A percentile compares a stretch with the other conserved stretches of the same genome.
These are phyloP conservation scores for Ptychoptera albimana DNA, from an alignment of 2,888 invertebrate genomes.

Conservation along the genomic window DNA sequence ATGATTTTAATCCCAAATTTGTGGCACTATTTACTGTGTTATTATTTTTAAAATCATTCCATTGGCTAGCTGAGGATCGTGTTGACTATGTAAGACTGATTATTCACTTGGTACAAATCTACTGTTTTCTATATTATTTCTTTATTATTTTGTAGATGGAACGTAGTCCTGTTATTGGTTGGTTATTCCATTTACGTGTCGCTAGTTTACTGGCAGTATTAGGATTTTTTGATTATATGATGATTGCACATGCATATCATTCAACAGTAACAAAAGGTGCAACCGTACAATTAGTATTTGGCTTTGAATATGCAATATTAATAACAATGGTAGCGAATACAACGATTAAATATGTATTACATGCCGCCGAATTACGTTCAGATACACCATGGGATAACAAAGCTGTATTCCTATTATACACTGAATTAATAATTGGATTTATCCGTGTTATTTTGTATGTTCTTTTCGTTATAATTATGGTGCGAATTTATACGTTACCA, in stretches of 20 bases:
- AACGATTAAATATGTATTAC: constrained; percentile 76
- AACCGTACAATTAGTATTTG: constrained; percentile 95
- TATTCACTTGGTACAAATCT: neutral
- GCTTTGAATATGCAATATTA: constrained; percentile 97
- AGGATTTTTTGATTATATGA: constrained; percentile 68
- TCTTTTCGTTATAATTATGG: constrained; percentile 90
- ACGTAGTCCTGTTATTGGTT: constrained; percentile 90
- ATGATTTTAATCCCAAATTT: constrained; percentile 97
- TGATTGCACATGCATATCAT: constrained; percentile 87
- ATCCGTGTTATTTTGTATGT: constrained; percentile 76
- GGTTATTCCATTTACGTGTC: constrained; percentile 86
- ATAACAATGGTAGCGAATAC: constrained; percentile 87
- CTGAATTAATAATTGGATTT: constrained; percentile 86
- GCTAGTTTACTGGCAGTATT: constrained; percentile 67
- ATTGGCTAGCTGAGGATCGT: constrained; percentile 98
- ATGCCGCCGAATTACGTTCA: constrained; percentile 60
- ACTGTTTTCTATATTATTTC: neutral
- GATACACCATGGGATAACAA: constrained; percentile 99
- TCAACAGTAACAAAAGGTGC: constrained; percentile 87
- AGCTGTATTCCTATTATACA: constrained; percentile 91
- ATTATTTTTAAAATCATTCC: constrained; percentile 95
- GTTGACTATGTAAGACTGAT: constrained; percentile 82
- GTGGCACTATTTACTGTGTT: constrained; percentile 93
- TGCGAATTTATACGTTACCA: constrained; percentile 91
- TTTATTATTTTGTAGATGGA: constrained; percentile 64